Conservation (phyloP, 2,888 invertebrate species). For the Drosophila anomelani region DNA sequence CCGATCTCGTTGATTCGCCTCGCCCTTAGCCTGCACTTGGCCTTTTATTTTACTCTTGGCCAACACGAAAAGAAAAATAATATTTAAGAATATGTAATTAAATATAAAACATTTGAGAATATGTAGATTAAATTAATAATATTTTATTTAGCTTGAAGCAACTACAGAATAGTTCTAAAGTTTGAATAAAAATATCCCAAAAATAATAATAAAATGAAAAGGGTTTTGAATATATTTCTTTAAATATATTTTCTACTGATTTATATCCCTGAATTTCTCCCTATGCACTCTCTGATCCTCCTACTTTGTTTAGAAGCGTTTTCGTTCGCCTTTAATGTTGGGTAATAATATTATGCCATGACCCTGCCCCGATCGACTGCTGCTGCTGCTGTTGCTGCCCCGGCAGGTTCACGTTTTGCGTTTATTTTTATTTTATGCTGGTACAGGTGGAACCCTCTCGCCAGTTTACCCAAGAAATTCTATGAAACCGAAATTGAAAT, state of each 20-base stretch:
- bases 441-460: conserved; percentile 81
- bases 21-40: conserved; percentile 57
- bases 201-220: neutral
- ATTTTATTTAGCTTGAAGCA: neutral
- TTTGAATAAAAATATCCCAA: neutral
- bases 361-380: conserved; percentile 38
- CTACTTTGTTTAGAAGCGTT: conserved; percentile 57
- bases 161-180: no score
- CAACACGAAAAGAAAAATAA: neutral
- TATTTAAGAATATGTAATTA: neutral
- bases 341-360: conserved; percentile 53
- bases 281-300: conserved; percentile 49
- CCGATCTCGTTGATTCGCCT: conserved; percentile 75
- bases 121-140: fast-evolving
- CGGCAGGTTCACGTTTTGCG: conserved; percentile 79
- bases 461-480: conserved; percentile 40
- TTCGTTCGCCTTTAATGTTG: conserved; percentile 47
- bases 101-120: neutral
- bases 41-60: conserved; percentile 49
- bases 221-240: no score
- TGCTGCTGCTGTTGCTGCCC: conserved; percentile 13
- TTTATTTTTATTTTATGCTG: conserved; percentile 79
- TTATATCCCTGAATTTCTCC: conserved; percentile 16
- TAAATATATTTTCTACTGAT: neutral
- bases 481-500: conserved; percentile 35